Conservation (phyloP, 2,797 vertebrate species). For the Chanos chanos region DNA sequence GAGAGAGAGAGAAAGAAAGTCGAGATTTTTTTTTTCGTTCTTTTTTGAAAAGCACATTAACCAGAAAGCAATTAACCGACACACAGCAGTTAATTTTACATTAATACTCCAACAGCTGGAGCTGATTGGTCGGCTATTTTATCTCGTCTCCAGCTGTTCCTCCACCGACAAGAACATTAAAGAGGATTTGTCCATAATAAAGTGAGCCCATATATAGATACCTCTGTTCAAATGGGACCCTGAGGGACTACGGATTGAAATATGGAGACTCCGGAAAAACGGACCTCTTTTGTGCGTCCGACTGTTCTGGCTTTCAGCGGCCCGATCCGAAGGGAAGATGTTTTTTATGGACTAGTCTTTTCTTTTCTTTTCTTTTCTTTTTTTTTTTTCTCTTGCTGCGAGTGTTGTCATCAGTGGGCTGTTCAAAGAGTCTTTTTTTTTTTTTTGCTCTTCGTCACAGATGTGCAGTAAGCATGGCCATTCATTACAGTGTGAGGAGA, state of each 20-base stretch:
- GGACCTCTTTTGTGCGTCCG: constrained; percentile 58
- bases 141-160: constrained; percentile 75
- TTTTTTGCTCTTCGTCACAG: constrained; percentile 65
- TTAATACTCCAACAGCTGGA: constrained; percentile 78
- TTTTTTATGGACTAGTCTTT: constrained; percentile 55
- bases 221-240: constrained; percentile 60
- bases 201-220: constrained; percentile 71
- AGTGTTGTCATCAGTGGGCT: constrained; percentile 61
- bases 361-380: constrained; percentile 14
- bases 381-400: constrained; percentile 51
- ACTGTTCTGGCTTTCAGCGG: constrained; percentile 56
- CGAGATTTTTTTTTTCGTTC: too few relatives aligned
- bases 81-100: constrained; percentile 78
- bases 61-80: constrained; percentile 79
- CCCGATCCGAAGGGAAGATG: constrained; percentile 54
- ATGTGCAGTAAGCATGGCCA: constrained; percentile 65
- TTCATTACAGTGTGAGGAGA: constrained; percentile 62
- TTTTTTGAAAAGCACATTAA: constrained; percentile 79
- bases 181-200: constrained; percentile 75
- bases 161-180: constrained; percentile 72
- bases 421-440: constrained; percentile 69
- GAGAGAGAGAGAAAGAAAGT: constrained; percentile 58
- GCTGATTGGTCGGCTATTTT: constrained; percentile 71
- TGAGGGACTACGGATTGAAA: constrained; percentile 62
- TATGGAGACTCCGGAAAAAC: constrained; percentile 60